Percentiles rank a stretch among this genome's conserved stretches.
These are phyloP conservation scores for Bursaphelenchus okinawaensis DNA, from an alignment of 2,888 invertebrate species.

Conservation along the genomic window DNA sequence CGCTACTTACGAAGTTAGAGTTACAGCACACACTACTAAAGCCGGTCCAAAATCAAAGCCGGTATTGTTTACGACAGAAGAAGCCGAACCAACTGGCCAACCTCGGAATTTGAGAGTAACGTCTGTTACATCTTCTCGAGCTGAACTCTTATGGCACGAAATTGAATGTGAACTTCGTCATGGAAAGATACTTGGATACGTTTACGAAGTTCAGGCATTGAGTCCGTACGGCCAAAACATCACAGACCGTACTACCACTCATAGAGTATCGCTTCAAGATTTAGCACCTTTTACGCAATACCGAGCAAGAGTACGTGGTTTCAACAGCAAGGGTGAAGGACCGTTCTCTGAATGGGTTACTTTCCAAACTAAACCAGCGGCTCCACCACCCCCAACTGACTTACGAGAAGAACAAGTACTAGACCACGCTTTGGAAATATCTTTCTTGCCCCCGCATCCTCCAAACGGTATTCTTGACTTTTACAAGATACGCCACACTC, in stretches of 20 bases:
- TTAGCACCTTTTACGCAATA: constrained; percentile 56
- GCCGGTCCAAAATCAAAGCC: constrained; percentile 52
- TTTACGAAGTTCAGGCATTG: constrained; percentile 51
- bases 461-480: constrained; percentile 56
- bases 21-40: constrained; percentile 54
- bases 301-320: constrained; percentile 52
- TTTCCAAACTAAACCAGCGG: constrained; percentile 51
- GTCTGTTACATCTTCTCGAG: constrained; percentile 44
- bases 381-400: constrained; percentile 53
- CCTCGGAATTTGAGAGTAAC: constrained; percentile 45
- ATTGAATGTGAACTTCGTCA: constrained; percentile 56
- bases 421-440: constrained; percentile 55
- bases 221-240: constrained; percentile 52
- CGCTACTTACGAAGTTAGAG: constrained; percentile 55
- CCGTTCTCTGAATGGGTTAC: constrained; percentile 53
- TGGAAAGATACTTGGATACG: constrained; percentile 55
- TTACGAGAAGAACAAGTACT: constrained; percentile 49
- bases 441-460: constrained; percentile 55
- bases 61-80: constrained; percentile 55
- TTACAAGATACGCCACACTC: constrained; percentile 56
- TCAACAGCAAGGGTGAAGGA: constrained; percentile 53
- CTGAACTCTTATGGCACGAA: constrained; percentile 54
- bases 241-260: constrained; percentile 34
- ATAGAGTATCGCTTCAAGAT: constrained; percentile 48
- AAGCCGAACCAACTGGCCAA: constrained; percentile 50